Evolutionary conservation across 2,888 invertebrate species (phyloP).

Genomic region (Fragum fragum): DNA sequence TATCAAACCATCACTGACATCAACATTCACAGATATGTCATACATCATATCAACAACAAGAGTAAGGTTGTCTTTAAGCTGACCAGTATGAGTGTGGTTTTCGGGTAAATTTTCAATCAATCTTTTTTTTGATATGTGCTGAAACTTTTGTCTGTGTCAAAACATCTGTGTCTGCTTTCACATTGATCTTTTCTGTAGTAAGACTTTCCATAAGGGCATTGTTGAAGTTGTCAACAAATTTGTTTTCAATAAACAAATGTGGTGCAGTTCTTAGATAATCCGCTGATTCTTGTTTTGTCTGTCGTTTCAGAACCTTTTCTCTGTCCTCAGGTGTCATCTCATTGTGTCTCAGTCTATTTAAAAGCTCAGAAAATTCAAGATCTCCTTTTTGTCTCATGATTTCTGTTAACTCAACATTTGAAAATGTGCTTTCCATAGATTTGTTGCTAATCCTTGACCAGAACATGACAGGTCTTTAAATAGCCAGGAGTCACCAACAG

Average conservation of each 20-base stretch:
- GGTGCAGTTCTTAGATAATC: conserved; percentile 23
- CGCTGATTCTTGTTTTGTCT: not conserved
- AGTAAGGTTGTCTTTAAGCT: conserved; percentile 22
- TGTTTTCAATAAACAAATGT: conserved; percentile 41
- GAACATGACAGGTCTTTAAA: conserved; percentile 47
- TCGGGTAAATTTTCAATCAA: not conserved
- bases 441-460: conserved; percentile 40
- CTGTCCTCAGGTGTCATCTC: conserved; percentile 46
- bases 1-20: conserved; percentile 52
- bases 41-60: conserved; percentile 35
- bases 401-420: conserved; percentile 52
- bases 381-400: conserved; percentile 66
- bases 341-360: conserved; percentile 57
- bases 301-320: not conserved
- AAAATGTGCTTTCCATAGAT: conserved; percentile 61
- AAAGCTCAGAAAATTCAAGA: conserved; percentile 50
- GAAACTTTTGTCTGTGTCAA: too few species aligned
- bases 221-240: conserved; percentile 43
- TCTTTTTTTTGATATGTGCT: not conserved
- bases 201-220: conserved; percentile 29
- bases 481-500: conserved; percentile 60
- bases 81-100: conserved; percentile 1
- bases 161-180: conserved; percentile 29
- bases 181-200: conserved; percentile 30
- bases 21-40: conserved; percentile 47